Evolutionary conservation across 2,888 invertebrate species (phyloP), one percentile per base, ranked within the genome.

Genomic region (Standfussiana lucernea): DNA sequence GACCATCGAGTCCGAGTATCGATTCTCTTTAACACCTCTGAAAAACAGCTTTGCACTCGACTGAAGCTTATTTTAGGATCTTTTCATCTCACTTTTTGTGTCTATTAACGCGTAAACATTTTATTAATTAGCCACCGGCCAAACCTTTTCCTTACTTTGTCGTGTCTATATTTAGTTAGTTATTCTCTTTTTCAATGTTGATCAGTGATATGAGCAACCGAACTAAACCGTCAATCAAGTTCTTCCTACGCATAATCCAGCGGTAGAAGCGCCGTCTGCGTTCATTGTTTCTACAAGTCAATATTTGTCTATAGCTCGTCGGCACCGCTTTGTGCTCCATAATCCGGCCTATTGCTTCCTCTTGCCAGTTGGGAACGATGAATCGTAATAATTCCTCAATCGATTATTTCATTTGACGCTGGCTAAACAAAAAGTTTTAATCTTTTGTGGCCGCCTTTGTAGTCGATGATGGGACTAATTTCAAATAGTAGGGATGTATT

Each of bases 241-340:
- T 91, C 93, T 92, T 92, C 92, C 91, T 92, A 93, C 91, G 88
- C 89, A 90, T 87, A 91, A 91, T 91, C 88, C 89, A 87, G 90
- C 90, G 89, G 91, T 91, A 91, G 89, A 81, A 87, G 90, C 92
- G 82, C 75, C 82, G 86, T 90, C 88, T 87, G 84, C 76, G 77
- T 84, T 92, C 93, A 95, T 96, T 95, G 95, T 96, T 96, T 96
- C 95, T 95, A 94, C 93, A 87, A 96, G 96, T 97, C 96, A 97
- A 97, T 97, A 97, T 97, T 97, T 96, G 96, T 94, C 94, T 91
- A 93, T 90, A 91, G 91, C 88, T 92, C 88, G 94, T 93, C 95
- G 96, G 96, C 95, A 79, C 86, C 91, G 86, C 95, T 96, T 96
- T 96, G 95, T 94, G 90, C 87, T 91, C 86, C 83, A 89, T 95